Percentiles rank a stretch among this genome's conserved stretches.
Evolutionary conservation across 2,113 vertebrate species (phyloP).

Genomic region (Xiphophorus maculatus): DNA sequence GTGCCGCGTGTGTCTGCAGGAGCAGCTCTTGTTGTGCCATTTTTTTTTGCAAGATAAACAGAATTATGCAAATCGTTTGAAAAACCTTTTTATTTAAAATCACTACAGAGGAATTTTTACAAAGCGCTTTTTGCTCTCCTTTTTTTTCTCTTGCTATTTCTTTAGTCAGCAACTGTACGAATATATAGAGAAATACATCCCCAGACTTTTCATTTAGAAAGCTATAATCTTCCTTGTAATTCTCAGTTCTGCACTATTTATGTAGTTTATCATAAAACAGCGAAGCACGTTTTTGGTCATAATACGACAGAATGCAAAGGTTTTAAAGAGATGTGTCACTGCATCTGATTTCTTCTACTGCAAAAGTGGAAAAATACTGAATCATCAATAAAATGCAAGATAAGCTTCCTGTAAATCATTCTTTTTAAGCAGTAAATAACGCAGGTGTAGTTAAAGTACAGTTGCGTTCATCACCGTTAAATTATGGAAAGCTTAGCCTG

Average conservation of each 20-base stretch:
- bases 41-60: slow-evolving; percentile 48
- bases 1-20: slow-evolving; percentile 13
- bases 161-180: not conserved
- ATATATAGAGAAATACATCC: no score
- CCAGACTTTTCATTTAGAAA: not conserved
- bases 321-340: no score
- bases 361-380: no score
- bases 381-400: no score
- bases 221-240: not conserved
- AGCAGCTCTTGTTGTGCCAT: slow-evolving; percentile 27
- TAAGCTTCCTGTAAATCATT: no score
- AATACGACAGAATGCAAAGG: no score
- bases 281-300: not conserved
- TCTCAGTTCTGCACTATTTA: not conserved
- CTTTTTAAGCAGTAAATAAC: no score
- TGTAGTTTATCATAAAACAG: not conserved
- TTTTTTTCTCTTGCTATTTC: not conserved
- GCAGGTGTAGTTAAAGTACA: no score
- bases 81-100: slow-evolving; percentile 21
- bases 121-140: not conserved
- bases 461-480: no score
- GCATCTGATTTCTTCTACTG: no score
- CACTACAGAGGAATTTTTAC: slow-evolving; percentile 4
- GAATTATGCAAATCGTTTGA: slow-evolving; percentile 43
- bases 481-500: no score